phyloP scores from a whole-genome alignment of 2,888 invertebrate species.

The Trichopria drosophilae region DNA sequence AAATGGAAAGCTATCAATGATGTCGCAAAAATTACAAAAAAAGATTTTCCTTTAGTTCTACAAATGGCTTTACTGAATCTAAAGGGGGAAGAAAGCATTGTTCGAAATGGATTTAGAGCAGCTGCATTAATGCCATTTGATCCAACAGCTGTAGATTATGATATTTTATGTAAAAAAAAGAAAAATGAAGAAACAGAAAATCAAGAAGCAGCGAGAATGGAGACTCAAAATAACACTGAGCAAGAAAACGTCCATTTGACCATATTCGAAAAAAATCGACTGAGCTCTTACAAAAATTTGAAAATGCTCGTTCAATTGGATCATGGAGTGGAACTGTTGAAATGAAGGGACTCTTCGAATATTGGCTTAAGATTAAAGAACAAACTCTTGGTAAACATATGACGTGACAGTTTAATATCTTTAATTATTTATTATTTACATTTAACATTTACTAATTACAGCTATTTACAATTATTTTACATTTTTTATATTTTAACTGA shows the following conservation, averaged over 20 bases:
- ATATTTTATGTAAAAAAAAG: constrained; percentile 4
- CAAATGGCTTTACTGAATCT: background rate
- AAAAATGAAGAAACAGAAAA: background rate
- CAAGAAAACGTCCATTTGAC: background rate
- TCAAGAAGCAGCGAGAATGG: background rate
- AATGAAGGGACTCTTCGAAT: constrained; percentile 7
- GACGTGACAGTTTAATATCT: too few species aligned
- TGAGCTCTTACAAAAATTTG: constrained; percentile 6
- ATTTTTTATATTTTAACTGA: too few species aligned
- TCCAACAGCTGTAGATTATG: constrained; percentile 7
- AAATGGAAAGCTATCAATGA: constrained; percentile 7
- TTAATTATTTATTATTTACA: too few species aligned
- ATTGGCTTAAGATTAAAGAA: constrained; percentile 1
- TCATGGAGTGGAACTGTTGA: constrained; percentile 6
- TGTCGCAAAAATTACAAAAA: background rate
- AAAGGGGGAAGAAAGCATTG: background rate
- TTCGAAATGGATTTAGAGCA: constrained; percentile 2
- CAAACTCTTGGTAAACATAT: background rate
- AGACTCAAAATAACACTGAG: constrained; percentile 1
- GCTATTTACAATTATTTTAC: too few species aligned
- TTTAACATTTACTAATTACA: too few species aligned
- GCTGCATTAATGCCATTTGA: constrained; percentile 8
- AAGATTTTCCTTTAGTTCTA: constrained; percentile 2
- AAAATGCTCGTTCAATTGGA: background rate
- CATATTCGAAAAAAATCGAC: background rate